These are phyloP conservation scores for Cheilinus undulatus DNA, from an alignment of 2,113 vertebrate species.

Conservation along the genomic window DNA sequence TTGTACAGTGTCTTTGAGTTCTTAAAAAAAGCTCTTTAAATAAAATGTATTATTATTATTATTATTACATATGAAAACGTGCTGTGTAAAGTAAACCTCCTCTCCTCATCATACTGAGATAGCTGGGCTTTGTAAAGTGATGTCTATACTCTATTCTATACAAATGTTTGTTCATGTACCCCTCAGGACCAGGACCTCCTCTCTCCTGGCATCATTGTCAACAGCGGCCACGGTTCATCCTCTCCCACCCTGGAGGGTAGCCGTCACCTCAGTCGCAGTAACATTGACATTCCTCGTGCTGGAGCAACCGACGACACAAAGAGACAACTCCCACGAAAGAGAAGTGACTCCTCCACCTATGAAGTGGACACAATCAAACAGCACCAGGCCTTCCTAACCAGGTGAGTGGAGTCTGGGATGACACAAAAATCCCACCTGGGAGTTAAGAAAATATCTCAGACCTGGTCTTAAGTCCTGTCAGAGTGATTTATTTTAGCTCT, in stretches of 20 bases:
- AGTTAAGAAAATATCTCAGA: neutral
- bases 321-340: slow-evolving; percentile 90
- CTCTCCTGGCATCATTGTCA: slow-evolving; percentile 89
- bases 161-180: neutral
- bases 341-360: slow-evolving; percentile 95
- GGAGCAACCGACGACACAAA: slow-evolving; percentile 87
- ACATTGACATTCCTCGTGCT: slow-evolving; percentile 91
- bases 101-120: neutral
- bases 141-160: neutral
- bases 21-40: too few species aligned
- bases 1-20: too few species aligned
- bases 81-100: too few species aligned
- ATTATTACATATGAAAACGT: too few species aligned
- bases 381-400: slow-evolving; percentile 95
- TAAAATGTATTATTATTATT: too few species aligned
- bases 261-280: slow-evolving; percentile 94
- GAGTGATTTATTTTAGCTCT: slow-evolving; percentile 25
- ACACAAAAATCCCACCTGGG: neutral
- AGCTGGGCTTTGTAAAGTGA: neutral
- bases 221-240: slow-evolving; percentile 83
- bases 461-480: slow-evolving; percentile 1
- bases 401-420: slow-evolving; percentile 78
- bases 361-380: slow-evolving; percentile 94
- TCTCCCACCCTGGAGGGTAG: slow-evolving; percentile 90
- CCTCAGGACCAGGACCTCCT: slow-evolving; percentile 92